phyloP scores from a whole-genome alignment of 2,113 vertebrate species.

The Caranx melampygus region DNA sequence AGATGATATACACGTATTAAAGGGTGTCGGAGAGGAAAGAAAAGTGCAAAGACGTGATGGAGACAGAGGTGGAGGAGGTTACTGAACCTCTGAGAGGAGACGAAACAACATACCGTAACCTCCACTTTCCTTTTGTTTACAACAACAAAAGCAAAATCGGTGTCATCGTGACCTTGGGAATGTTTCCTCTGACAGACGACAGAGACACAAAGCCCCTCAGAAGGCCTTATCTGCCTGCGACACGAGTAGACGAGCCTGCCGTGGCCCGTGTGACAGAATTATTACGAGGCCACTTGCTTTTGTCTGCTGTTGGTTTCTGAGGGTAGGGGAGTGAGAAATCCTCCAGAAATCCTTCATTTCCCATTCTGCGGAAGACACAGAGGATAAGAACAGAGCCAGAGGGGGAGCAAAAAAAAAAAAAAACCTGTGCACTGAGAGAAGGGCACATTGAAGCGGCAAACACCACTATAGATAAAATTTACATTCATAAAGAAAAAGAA shows the following conservation, averaged over 20 bases:
- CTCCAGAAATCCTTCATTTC: conserved; percentile 46
- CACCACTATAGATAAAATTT: conserved; percentile 6
- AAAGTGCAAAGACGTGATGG: neutral
- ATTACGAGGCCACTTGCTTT: conserved; percentile 34
- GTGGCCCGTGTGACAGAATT: conserved; percentile 51
- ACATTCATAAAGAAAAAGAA: conserved; percentile 20
- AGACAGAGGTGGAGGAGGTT: conserved; percentile 8
- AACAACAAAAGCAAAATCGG: conserved; percentile 26
- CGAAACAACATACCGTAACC: conserved; percentile 11
- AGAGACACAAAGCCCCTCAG: conserved; percentile 25
- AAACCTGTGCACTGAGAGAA: neutral
- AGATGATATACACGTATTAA: conserved; percentile 5
- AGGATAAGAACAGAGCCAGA: conserved; percentile 24
- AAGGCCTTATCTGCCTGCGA: conserved; percentile 50
- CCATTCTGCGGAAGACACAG: conserved; percentile 19
- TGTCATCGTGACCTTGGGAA: conserved; percentile 40
- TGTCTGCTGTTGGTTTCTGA: conserved; percentile 36
- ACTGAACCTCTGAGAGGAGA: neutral
- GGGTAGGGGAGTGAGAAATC: conserved; percentile 33
- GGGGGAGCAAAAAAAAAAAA: neutral
- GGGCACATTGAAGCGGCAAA: neutral
- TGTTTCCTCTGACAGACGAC: conserved; percentile 17
- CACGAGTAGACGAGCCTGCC: conserved; percentile 34
- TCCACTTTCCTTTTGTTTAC: conserved; percentile 32
- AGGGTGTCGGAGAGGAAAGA: neutral